Base-by-base conservation (phyloP, 2,113 vertebrate genomes). In the Aphelocoma coerulescens region DNA sequence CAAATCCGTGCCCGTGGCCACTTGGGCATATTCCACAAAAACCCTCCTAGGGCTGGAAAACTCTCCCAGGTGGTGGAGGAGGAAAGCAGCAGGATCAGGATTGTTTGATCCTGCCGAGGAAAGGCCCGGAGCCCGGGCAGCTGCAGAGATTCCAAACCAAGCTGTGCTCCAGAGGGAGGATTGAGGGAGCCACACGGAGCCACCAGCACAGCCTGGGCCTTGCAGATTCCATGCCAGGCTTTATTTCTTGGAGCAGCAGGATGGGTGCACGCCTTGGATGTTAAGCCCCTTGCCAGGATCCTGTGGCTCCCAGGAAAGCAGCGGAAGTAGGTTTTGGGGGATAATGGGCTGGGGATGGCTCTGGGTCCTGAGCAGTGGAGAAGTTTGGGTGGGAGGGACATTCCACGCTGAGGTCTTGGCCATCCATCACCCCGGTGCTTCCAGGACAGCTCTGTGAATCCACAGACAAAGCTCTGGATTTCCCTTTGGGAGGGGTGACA, bases 111-210 rank as follows among this genome's bases (percentile, higher is more conserved):
- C 2, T 16, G 33, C 16, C 28, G 19, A 54, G 49, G 78, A 26
- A 68, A 37, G 52, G 63, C 68, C n/a, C 1, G 3, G 69, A 72
- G 48, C 11, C 19, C 21, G 61, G 51, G 24, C 0, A 3, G 16
- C 28, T 33, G 66, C 26, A 30, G 63, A 46, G 37, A 10, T 32
- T 54, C 69, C 22, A 52, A 37, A 62, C 39, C 16, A 11, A 30
- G 10, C 43, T 43, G 28, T 12, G 27, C 37, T 55, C n/a, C 75
- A 19, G 32, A 57, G 59, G 16, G 79, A 58, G n/a, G 27, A 11
- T 1, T 2, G 1, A 30, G 49, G 52, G 73, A 32, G 39, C 39
- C 8, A 3, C 19, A 0, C 5, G 27, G 51, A 54, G 1, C 5
- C n/a, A 28, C 48, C 41, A 41, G 1, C 17, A n/a, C 35, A 7